Conservation (phyloP, 2,113 vertebrate genomes). For the Proterorhinus semilunaris region DNA sequence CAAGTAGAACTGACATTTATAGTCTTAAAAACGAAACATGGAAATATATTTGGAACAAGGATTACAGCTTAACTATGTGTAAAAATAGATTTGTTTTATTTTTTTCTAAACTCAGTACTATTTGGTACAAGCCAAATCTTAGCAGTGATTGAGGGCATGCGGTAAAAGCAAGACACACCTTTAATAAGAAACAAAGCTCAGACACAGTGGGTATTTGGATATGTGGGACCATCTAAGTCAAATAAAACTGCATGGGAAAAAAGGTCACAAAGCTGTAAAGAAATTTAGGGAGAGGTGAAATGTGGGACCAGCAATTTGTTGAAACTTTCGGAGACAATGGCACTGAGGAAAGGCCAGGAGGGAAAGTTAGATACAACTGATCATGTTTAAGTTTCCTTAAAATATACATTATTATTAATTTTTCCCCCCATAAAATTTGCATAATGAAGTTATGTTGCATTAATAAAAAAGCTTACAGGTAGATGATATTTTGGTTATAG, state of each 20-base stretch:
- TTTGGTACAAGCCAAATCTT: no score
- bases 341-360: constrained; percentile 9
- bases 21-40: background rate
- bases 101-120: constrained; percentile 25
- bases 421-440: no score
- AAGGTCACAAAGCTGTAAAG: background rate
- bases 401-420: no score
- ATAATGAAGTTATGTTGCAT: no score
- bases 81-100: constrained; percentile 49
- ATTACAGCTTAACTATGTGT: constrained; percentile 42
- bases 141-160: no score
- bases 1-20: background rate
- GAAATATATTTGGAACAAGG: constrained; percentile 13
- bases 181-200: no score
- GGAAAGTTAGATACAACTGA: background rate
- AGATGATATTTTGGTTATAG: no score
- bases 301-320: background rate
- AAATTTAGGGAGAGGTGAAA: background rate
- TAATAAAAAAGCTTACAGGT: no score
- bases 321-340: background rate
- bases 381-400: background rate
- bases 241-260: background rate
- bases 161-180: no score
- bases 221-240: background rate
- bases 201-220: background rate